These are phyloP conservation scores for Cyclura pinguis DNA, from an alignment of 2,797 vertebrate species.

Conservation along the genomic window DNA sequence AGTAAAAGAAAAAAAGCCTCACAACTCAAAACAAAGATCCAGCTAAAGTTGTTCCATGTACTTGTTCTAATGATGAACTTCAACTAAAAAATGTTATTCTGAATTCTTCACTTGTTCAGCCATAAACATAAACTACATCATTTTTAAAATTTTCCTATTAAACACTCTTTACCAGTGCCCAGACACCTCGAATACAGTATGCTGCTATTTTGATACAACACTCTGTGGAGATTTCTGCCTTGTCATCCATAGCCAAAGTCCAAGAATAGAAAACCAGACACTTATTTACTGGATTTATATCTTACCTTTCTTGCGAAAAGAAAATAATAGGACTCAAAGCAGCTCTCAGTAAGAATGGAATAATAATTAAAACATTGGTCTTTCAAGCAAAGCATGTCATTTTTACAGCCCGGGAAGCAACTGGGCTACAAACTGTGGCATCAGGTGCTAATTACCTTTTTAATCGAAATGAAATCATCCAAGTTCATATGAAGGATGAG, in stretches of 20 bases:
- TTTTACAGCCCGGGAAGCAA: slow-evolving; percentile 1
- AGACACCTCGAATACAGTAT: slow-evolving; percentile 13
- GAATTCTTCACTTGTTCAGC: neutral
- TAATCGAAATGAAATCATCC: slow-evolving; percentile 37
- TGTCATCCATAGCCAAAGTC: slow-evolving; percentile 69
- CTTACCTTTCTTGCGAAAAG: neutral
- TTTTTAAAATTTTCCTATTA: neutral
- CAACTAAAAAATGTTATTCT: neutral
- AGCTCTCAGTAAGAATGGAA: neutral
- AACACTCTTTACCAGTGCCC: neutral
- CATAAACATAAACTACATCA: neutral
- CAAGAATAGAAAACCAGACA: slow-evolving; percentile 56
- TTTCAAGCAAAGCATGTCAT: neutral
- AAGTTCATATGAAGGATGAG: neutral
- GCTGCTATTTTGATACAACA: slow-evolving; percentile 38
- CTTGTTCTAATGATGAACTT: neutral
- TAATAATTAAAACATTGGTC: neutral
- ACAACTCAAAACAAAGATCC: neutral
- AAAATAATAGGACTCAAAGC: neutral
- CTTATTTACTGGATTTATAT: neutral
- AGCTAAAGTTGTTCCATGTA: neutral
- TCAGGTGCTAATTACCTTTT: rapidly evolving
- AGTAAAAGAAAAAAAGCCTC: neutral
- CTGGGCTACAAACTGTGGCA: neutral
- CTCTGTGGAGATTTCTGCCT: slow-evolving; percentile 53